Percentiles rank a stretch among this genome's conserved stretches.
These are phyloP conservation scores for Meloidogyne chitwoodi DNA, from an alignment of 1,140 invertebrate species.

Conservation along the genomic window DNA sequence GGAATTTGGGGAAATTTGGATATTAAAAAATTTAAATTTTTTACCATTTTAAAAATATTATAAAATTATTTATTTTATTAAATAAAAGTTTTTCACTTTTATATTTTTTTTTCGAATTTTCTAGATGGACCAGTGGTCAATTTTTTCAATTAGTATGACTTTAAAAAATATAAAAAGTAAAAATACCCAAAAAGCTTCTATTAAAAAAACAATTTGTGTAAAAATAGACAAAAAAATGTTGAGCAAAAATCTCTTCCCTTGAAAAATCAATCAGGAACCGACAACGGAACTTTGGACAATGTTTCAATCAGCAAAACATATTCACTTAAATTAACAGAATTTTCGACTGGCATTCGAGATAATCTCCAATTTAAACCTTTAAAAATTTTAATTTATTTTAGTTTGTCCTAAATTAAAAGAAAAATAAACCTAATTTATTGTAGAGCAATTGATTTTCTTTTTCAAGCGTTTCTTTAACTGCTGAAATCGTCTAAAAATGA, in stretches of 20 bases:
- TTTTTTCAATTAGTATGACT: too few species aligned
- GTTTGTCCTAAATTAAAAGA: not conserved
- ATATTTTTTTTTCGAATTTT: too few species aligned
- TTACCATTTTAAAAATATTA: too few species aligned
- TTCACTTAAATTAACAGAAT: conserved; percentile 45
- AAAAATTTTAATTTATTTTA: not conserved
- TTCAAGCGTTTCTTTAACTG: conserved; percentile 56
- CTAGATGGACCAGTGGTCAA: too few species aligned
- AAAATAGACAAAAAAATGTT: too few species aligned
- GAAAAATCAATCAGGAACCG: conserved; percentile 45
- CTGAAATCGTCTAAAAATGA: conserved; percentile 53
- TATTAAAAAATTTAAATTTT: too few species aligned
- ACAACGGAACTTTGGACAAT: conserved; percentile 48
- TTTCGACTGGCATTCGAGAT: conserved; percentile 41
- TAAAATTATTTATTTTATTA: too few species aligned
- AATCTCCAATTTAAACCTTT: conserved; percentile 45
- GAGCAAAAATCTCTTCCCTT: not conserved
- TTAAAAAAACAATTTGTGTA: too few species aligned
- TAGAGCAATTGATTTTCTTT: conserved; percentile 58
- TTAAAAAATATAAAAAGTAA: too few species aligned
- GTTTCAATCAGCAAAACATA: conserved; percentile 57
- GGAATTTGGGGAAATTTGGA: too few species aligned
- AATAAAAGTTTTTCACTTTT: too few species aligned
- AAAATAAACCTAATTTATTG: conserved; percentile 50
- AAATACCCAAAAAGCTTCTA: too few species aligned